Base-by-base conservation (phyloP, 2,888 invertebrate species). In the Eupelmus urozonus region DNA sequence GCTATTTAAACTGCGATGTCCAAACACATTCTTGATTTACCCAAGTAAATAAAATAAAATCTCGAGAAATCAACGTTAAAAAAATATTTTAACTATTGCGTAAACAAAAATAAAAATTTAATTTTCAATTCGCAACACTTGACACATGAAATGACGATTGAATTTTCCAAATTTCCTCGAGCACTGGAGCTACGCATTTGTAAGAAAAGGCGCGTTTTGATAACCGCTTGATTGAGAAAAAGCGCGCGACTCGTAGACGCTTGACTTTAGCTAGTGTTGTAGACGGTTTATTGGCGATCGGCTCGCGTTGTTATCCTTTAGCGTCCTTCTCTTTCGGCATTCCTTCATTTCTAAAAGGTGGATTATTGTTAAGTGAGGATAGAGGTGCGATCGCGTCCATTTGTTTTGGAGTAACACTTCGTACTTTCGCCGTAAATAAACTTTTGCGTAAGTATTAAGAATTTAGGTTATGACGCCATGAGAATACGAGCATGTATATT, bases 401-500 rank as follows among this genome's bases (percentile, higher is more conserved):
- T 40, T 5, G 66, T 34, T 66, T 74, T 34, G 1, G 20, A 23
- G 9, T 45, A 20, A 42, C 9, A 16, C 11, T 20, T 13, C 25
- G n/a, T 59, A 59, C 55, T 66, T 34, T 18, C 34, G 7, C 25
- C 18, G 27, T 42, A 13, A n/a, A 70, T 34, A 57, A 57, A 1
- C 2, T 53, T 69, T 76, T 34, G 18, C 42, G 63, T 70, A 40
- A 63, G 70, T 63, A 55, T 11, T 34, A 25, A 0, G 2, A 55
- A n/a, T 42, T 18, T n/a, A 76, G 76, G 76, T 76, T 76, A 76
- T 70, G 49, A 57, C n/a, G 57, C 70, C 18, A 62, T 69, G n/a
- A n/a, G n/a, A n/a, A n/a, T n/a, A n/a, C n/a, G n/a, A n/a, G n/a
- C n/a, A n/a, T n/a, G n/a, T n/a, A n/a, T n/a, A n/a, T 23, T 53